Evolutionary conservation across 2,113 vertebrate species (phyloP).

Genomic region (Brevimyrus niger): DNA sequence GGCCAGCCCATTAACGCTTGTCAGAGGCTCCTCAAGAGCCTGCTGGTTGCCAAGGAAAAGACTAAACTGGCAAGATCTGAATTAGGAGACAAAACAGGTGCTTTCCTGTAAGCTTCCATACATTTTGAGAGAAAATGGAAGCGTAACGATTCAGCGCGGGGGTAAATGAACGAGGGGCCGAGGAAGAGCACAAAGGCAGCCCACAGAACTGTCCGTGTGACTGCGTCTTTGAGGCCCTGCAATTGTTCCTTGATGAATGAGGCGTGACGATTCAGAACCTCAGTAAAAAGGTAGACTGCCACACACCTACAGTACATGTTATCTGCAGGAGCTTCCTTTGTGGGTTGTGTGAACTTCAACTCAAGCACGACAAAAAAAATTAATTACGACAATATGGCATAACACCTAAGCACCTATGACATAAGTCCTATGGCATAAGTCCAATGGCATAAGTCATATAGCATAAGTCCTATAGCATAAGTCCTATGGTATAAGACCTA

Average conservation of each 20-base stretch:
- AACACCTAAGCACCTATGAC: not conserved
- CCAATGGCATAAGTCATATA: too few species aligned
- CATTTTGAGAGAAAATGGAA: not conserved
- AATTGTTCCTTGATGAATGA: not conserved
- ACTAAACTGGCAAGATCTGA: not conserved
- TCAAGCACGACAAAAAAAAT: not conserved
- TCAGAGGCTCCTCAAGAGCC: not conserved
- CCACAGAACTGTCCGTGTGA: not conserved
- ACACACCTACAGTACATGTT: not conserved
- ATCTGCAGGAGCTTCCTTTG: not conserved
- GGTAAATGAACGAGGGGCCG: not conserved
- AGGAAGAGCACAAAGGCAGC: not conserved
- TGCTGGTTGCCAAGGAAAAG: not conserved
- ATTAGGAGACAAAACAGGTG: not conserved
- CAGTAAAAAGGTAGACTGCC: not conserved
- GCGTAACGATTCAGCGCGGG: not conserved
- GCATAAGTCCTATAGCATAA: too few species aligned
- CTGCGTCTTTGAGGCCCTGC: not conserved
- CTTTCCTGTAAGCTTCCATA: not conserved
- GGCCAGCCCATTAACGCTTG: not conserved
- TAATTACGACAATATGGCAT: not conserved
- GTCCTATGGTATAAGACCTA: too few species aligned
- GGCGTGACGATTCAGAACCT: not conserved
- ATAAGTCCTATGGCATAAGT: too few species aligned
- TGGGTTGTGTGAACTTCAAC: not conserved